A percentile compares a stretch with the other conserved stretches of the same genome.
Conservation (phyloP, 2,888 invertebrate genomes). For the Micropterix aruncella region DNA sequence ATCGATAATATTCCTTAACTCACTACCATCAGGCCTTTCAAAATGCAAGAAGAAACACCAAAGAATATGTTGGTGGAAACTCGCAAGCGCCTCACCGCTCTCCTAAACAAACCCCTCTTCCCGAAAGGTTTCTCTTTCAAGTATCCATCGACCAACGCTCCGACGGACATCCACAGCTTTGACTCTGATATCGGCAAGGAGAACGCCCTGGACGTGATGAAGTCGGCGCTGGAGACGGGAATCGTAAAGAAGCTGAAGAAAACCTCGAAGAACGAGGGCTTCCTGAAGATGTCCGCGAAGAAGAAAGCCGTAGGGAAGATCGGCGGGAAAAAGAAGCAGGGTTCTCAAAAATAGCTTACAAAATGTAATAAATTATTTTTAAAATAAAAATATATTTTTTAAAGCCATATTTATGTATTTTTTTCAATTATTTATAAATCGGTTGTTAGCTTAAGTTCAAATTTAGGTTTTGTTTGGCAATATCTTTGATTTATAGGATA, state of each 20-base stretch:
- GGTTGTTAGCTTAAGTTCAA: too few relatives aligned
- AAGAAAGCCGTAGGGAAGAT: too few relatives aligned
- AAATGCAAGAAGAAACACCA: conserved; percentile 19
- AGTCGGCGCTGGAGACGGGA: conserved; percentile 27
- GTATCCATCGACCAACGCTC: conserved; percentile 34
- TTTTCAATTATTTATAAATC: too few relatives aligned
- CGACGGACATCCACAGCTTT: conserved; percentile 11
- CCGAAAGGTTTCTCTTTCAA: conserved; percentile 55
- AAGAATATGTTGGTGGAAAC: conserved; percentile 29
- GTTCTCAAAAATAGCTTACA: too few relatives aligned
- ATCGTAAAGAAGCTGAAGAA: conserved; percentile 30
- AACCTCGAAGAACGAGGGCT: conserved; percentile 27
- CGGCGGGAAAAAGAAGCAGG: too few relatives aligned
- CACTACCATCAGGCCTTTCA: conserved; percentile 15
- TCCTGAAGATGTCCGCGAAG: conserved; percentile 19
- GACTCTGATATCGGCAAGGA: conserved; percentile 16
- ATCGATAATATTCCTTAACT: conserved; percentile 1
- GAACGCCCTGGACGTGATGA: conserved; percentile 36
- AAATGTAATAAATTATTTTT: too few relatives aligned
- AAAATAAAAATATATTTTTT: too few relatives aligned
- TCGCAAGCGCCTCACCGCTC: conserved; percentile 32
- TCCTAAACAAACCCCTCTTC: conserved; percentile 46
- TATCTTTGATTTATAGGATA: too few relatives aligned
- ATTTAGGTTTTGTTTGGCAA: too few relatives aligned
- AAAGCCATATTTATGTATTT: too few relatives aligned